Percentiles rank a stretch among this genome's conserved stretches.
These are phyloP conservation scores for Tinea semifulvella DNA, from an alignment of 2,888 invertebrate genomes.

Conservation along the genomic window DNA sequence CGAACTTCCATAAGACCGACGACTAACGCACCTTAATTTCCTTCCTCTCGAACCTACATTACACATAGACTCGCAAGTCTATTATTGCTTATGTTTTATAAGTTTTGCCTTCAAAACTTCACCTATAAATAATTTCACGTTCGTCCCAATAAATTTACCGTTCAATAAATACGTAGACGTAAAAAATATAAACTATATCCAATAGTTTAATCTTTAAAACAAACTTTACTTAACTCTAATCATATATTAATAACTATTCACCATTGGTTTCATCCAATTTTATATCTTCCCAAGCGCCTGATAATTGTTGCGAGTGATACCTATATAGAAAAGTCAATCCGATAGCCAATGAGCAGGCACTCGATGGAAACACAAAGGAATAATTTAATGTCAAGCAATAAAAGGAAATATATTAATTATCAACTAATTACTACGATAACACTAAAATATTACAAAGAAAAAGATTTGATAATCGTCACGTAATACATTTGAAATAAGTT, in stretches of 20 bases:
- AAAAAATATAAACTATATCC: conserved; percentile 67
- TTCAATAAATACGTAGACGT: conserved; percentile 68
- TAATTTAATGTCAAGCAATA: conserved; percentile 52
- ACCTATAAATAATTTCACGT: conserved; percentile 65
- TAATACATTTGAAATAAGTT: conserved; percentile 67
- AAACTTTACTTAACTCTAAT: conserved; percentile 57
- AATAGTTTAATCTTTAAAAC: conserved; percentile 68
- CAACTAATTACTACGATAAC: conserved; percentile 52
- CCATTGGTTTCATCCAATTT: conserved; percentile 63
- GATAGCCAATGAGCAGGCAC: conserved; percentile 37
- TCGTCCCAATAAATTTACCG: conserved; percentile 65
- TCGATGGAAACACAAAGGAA: conserved; percentile 52
- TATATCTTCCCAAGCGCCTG: conserved; percentile 65
- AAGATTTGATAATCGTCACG: conserved; percentile 59
- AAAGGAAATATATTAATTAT: conserved; percentile 66
- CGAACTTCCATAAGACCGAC: conserved; percentile 47
- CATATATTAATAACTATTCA: conserved; percentile 67
- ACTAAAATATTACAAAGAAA: conserved; percentile 64
- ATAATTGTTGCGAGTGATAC: conserved; percentile 25
- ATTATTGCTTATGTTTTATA: conserved; percentile 66
- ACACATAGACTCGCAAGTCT: conserved; percentile 60
- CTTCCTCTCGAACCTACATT: conserved; percentile 52
- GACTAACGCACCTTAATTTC: conserved; percentile 54
- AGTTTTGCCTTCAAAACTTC: conserved; percentile 63
- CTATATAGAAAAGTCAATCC: background rate